Base-by-base conservation (phyloP, 2,888 invertebrate species). In the Homarus gammarus region DNA sequence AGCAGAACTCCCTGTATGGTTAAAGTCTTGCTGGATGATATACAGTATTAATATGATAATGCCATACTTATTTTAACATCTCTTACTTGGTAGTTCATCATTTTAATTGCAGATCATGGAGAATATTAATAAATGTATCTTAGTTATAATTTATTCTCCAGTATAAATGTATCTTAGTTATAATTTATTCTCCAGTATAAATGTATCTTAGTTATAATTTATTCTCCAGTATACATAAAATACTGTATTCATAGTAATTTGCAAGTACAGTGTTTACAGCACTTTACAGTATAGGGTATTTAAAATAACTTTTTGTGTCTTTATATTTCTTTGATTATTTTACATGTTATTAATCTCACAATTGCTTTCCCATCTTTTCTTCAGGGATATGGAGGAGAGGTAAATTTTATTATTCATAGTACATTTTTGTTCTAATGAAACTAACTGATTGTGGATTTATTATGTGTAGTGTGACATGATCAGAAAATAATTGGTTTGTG, bases 371-470 rank as follows among this genome's bases (percentile, higher is more conserved):
- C 56, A 36, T 86, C 70, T 84, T 85, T 85, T 44, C 85, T 40
- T 86, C 85, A 86, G 85, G 85, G 78, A 70, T 86, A 86, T 78
- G 85, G 85, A 86, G 85, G 85, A 36, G 77, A 86, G 85, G 85
- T 86, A 86, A 86, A 44, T 27, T 49, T 82, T 22, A 40, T 40
- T 8, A 31, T 70, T 70, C 40, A 79, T 38, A 68, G 40, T 64
- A 68, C 68, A 68, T 51, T 40, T n/a, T 64, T 85, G 85, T 77
- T 64, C 78, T 56, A 56, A 68, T 64, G 36, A n/a, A 70, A 78
- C 78, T 68, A 86, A 86, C 36, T 49, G 33, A 44, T 64, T 64
- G 40, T 68, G 38, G 18, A 49, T 61, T 49, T 72, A 33, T 49
- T 70, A 31, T 68, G 10, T 83, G 64, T 70, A 33, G 49, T 70